Evolutionary conservation across 2,888 invertebrate genomes (phyloP).

Genomic region (Saturnia pavonia): DNA sequence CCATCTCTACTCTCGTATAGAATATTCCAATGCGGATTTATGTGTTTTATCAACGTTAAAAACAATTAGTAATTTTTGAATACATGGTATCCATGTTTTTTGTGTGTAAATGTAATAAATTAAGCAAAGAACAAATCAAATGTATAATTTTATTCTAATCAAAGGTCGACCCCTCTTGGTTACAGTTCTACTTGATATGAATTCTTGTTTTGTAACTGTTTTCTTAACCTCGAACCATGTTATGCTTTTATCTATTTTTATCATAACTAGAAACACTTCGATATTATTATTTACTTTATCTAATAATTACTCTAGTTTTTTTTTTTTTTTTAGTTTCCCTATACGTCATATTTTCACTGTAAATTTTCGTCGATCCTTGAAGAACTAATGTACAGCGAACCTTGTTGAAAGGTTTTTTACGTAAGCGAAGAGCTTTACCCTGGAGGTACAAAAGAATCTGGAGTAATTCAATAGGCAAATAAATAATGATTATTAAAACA

Average conservation of each 20-base stretch:
- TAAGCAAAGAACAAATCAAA: slow-evolving; percentile 23
- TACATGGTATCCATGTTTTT: no score
- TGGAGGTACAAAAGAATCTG: no score
- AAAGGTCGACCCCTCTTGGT: slow-evolving; percentile 20
- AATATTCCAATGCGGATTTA: no score
- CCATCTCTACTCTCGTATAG: no score
- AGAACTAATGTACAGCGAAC: not conserved
- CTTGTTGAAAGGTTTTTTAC: no score
- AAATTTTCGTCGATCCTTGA: not conserved
- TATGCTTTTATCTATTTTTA: slow-evolving; percentile 11
- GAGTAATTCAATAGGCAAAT: no score
- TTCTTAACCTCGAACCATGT: slow-evolving; percentile 14
- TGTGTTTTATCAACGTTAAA: no score
- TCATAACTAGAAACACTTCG: slow-evolving; percentile 9
- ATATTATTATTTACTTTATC: not conserved
- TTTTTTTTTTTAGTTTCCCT: not conserved
- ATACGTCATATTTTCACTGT: not conserved
- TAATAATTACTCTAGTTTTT: not conserved
- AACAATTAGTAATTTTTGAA: no score
- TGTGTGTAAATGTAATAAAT: not conserved
- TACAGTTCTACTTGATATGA: slow-evolving; percentile 10
- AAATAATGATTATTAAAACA: no score
- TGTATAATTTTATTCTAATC: not conserved
- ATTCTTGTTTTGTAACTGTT: slow-evolving; percentile 15
- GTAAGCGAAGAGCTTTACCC: no score